Evolutionary conservation across 2,797 vertebrate genomes (phyloP).

Genomic region (Hippoglossus hippoglossus): DNA sequence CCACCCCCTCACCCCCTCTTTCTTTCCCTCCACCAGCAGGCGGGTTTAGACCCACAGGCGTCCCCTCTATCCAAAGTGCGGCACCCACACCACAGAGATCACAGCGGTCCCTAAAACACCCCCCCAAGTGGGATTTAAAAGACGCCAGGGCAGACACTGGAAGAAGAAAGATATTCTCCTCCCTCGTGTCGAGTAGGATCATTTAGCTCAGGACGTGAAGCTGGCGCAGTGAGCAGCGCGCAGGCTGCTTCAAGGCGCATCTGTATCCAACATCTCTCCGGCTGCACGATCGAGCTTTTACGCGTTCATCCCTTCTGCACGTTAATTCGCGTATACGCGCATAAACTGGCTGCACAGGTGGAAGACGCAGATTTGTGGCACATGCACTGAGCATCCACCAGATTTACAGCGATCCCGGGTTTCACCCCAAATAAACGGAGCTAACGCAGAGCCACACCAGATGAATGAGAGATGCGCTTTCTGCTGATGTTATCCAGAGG

Average conservation of each 20-base stretch:
- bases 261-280: slow-evolving; percentile 1
- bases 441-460: neutral
- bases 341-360: slow-evolving; percentile 2
- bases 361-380: neutral
- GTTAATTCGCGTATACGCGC: too few species aligned
- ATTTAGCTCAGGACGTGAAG: slow-evolving; percentile 44
- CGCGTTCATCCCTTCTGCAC: neutral
- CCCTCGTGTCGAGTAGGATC: slow-evolving; percentile 17
- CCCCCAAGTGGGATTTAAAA: slow-evolving; percentile 11
- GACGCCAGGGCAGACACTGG: neutral
- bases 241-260: slow-evolving; percentile 50
- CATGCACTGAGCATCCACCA: neutral
- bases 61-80: slow-evolving; percentile 75
- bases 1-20: neutral
- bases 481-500: neutral
- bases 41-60: slow-evolving; percentile 61
- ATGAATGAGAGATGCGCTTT: slow-evolving; percentile 1
- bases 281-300: neutral
- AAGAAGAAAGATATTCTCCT: neutral
- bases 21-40: slow-evolving; percentile 4
- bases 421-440: neutral
- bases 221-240: slow-evolving; percentile 70
- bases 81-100: slow-evolving; percentile 48
- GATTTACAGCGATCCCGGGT: neutral
- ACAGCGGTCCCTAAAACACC: slow-evolving; percentile 25